Percentiles rank a stretch among this genome's conserved stretches.
Conservation (phyloP, 2,113 vertebrate genomes). For the Lepus timidus region DNA sequence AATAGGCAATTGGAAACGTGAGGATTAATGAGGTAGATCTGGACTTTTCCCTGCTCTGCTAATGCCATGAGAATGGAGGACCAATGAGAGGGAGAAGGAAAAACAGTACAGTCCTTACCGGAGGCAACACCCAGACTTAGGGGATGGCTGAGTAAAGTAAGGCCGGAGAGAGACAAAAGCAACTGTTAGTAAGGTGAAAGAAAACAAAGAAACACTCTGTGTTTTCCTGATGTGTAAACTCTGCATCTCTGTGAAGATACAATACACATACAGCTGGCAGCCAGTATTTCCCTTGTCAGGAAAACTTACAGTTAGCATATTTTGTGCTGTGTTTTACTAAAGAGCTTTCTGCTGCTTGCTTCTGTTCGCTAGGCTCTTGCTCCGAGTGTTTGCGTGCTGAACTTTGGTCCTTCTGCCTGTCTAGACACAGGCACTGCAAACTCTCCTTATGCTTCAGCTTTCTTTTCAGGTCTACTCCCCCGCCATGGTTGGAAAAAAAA, state of each 20-base stretch:
- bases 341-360: background rate
- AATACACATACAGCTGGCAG: background rate
- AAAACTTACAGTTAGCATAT: background rate
- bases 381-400: background rate
- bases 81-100: no score
- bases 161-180: background rate
- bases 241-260: background rate
- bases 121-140: background rate
- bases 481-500: background rate
- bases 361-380: background rate
- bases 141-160: background rate
- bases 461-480: conserved; percentile 10
- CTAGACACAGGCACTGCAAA: background rate
- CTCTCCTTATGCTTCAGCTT: background rate
- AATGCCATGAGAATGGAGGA: background rate
- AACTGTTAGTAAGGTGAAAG: background rate
- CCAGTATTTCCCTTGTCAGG: background rate
- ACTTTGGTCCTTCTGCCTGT: background rate
- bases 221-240: conserved; percentile 40
- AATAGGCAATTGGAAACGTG: conserved; percentile 46
- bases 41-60: conserved; percentile 21
- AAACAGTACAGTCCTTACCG: background rate
- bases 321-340: background rate
- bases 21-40: conserved; percentile 39
- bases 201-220: conserved; percentile 10